Evolutionary conservation across 1,140 invertebrate species (phyloP), one percentile per base, ranked within the genome.

Genomic region (Araneus ventricosus): DNA sequence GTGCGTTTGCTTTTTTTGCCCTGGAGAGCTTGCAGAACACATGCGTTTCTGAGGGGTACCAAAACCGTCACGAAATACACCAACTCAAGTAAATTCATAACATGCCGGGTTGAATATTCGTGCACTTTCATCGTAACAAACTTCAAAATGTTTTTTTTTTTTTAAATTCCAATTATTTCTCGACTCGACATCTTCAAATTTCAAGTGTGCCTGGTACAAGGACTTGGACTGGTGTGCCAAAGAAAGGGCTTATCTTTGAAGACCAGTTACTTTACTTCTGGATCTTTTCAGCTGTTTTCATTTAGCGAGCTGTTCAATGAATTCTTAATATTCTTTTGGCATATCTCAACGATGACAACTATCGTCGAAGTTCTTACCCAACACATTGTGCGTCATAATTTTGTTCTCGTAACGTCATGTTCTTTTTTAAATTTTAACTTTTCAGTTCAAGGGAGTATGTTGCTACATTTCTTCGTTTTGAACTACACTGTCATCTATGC

Each of bases 1-100:
- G 96, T 96, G 37, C 95, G 96, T 63, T 95, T 97, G 6, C 94
- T 97, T 27, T 94, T 97, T n/a, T n/a, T n/a, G n/a, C 39, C 96
- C 96, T 24, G 96, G 97, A 91, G 96, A 97, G 94, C 95, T 97
- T 94, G 96, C 96, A 92, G 96, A 97, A 93, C 96, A 97, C 95
- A 96, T 96, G n/a, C 41, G 96, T 97, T 1, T 96, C 95, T 82
- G 96, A 97, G n/a, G 95, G 96, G 96, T 63, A 96, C 96, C 82
- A 96, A 96, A 94, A 96, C 96, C 93, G 96, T 96, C 27, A 96
- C 96, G 93, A 96, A 96, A 94, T 96, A 96, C 95, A 96, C 95
- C 88, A 95, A 95, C 94, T 95, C 93, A 96, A 96, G 94, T 96
- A 96, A 96, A 22, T 59, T 20, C 52, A 59, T 59, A 75, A 14